These are phyloP conservation scores for Phenganax marumi DNA, from an alignment of 92 coral and sea anemone genomes.

Conservation along the genomic window DNA sequence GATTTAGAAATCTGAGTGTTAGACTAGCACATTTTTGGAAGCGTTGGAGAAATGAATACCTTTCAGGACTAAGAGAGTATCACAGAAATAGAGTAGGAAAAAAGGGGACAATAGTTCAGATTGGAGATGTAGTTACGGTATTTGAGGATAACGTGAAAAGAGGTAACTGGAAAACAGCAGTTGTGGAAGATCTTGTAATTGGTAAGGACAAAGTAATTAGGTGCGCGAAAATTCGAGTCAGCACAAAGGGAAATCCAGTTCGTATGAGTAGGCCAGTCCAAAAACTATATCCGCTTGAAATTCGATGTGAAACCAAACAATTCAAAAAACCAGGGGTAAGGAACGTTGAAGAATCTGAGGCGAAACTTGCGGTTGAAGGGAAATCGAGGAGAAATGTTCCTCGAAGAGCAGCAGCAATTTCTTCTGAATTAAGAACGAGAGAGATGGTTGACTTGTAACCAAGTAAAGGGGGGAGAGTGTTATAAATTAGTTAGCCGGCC, in stretches of 20 bases:
- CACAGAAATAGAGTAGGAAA: not conserved
- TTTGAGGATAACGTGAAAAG: not conserved
- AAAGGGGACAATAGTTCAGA: not conserved
- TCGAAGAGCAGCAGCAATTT: constrained; percentile 15
- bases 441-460: constrained; percentile 24
- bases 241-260: constrained; percentile 1
- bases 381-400: not conserved
- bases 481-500: no score
- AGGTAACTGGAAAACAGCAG: not conserved
- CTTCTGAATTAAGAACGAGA: constrained; percentile 1
- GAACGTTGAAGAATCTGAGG: not conserved
- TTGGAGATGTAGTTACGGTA: not conserved
- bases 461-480: constrained; percentile 20
- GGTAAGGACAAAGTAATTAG: not conserved
- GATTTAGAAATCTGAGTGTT: constrained; percentile 41
- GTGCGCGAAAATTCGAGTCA: not conserved
- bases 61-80: not conserved
- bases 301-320: constrained; percentile 7
- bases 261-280: not conserved
- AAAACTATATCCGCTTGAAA: constrained; percentile 9
- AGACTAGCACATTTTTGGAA: constrained; percentile 53
- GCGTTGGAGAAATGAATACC: constrained; percentile 40
- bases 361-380: not conserved
- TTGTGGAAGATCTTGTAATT: not conserved
- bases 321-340: not conserved